phyloP scores from a whole-genome alignment of 2,888 invertebrate genomes.

The Entomobrya proxima region DNA sequence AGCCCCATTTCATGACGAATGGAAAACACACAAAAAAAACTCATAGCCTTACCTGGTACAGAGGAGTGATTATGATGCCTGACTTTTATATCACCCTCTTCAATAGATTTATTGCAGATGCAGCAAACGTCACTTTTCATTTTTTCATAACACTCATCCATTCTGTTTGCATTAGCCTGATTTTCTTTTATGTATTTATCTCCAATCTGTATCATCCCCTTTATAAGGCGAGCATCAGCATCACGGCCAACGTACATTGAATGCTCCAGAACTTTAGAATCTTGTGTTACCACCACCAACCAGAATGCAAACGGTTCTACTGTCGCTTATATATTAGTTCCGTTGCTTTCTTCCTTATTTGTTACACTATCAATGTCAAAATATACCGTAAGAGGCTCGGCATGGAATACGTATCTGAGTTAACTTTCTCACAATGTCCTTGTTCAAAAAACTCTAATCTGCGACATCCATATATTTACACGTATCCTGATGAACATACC shows the following conservation, averaged over 20 bases:
- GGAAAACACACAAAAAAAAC: no score
- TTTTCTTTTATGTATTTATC: background rate
- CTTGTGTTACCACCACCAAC: background rate
- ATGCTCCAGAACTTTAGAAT: background rate
- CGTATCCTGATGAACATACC: background rate
- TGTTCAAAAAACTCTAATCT: background rate
- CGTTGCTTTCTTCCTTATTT: background rate
- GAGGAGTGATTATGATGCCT: background rate
- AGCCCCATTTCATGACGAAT: no score
- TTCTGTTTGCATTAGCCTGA: background rate
- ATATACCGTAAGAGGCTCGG: background rate
- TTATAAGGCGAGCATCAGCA: background rate
- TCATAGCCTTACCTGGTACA: no score
- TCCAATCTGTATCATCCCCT: background rate
- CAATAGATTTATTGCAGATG: background rate
- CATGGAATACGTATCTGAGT: background rate
- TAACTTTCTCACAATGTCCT: background rate
- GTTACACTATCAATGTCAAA: background rate
- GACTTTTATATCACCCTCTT: background rate
- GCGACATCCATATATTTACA: background rate
- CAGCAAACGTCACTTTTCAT: background rate
- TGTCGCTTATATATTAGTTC: background rate
- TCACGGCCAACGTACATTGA: background rate
- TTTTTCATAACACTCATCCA: background rate
- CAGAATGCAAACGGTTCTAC: background rate